Percentiles rank a stretch among this genome's conserved stretches.
Evolutionary conservation across 2,888 invertebrate genomes (phyloP).

Genomic region (Crioceris asparagi): DNA sequence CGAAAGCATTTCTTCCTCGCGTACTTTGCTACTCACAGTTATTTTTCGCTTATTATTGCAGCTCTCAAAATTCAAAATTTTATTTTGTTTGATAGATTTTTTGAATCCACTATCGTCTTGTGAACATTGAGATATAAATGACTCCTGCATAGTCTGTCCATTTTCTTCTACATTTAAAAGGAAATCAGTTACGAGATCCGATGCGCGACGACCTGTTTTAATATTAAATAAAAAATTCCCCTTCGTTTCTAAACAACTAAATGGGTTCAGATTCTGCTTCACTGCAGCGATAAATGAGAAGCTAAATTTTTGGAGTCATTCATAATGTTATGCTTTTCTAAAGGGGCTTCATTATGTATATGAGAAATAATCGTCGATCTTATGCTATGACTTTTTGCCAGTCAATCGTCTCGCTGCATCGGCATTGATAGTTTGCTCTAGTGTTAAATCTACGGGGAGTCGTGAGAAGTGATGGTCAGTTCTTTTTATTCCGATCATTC

Average conservation of each 20-base stretch:
- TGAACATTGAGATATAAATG: too few species aligned
- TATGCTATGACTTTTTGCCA: neutral
- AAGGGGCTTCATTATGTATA: conserved; percentile 3
- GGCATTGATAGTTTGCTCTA: conserved; percentile 25
- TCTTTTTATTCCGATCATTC: conserved; percentile 3
- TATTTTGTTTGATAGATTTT: conserved; percentile 6
- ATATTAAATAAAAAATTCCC: conserved; percentile 9
- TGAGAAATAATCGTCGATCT: conserved; percentile 1
- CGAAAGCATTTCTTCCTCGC: conserved; percentile 8
- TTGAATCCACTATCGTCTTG: conserved; percentile 7
- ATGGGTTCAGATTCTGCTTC: conserved; percentile 9
- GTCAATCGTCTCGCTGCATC: conserved; percentile 13
- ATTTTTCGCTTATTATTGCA: conserved; percentile 7
- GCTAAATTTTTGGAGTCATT: conserved; percentile 8
- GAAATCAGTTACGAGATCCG: conserved; percentile 10
- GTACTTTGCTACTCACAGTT: conserved; percentile 4
- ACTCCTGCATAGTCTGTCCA: conserved; percentile 5
- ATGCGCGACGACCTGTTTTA: conserved; percentile 8
- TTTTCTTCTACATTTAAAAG: conserved; percentile 11
- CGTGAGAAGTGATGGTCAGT: conserved; percentile 5
- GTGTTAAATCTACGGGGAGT: conserved; percentile 6
- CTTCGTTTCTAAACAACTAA: conserved; percentile 3
- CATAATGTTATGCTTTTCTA: conserved; percentile 8
- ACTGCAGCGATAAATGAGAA: conserved; percentile 5
- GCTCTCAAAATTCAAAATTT: conserved; percentile 7